phyloP scores from a whole-genome alignment of 1,140 invertebrate species.

The Plutomurus gul region DNA sequence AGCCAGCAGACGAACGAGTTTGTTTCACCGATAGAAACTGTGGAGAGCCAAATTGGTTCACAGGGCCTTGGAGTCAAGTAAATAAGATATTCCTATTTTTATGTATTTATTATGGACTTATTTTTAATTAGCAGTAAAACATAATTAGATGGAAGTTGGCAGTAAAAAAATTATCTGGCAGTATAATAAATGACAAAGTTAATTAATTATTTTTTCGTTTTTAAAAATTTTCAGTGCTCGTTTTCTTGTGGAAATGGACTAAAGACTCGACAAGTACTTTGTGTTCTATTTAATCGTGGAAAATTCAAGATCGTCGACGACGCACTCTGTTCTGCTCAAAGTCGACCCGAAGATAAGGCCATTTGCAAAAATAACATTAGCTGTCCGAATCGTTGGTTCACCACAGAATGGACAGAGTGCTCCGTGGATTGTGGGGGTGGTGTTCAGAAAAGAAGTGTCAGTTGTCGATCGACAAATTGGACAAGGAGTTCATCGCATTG shows the following conservation, averaged over 20 bases:
- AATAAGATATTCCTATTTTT: slow-evolving; percentile 2
- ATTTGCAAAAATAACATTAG: slow-evolving; percentile 54
- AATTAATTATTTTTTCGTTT: background rate
- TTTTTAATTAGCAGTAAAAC: too few relatives aligned
- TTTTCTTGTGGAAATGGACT: slow-evolving; percentile 60
- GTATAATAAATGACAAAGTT: background rate
- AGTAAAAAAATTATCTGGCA: too few relatives aligned
- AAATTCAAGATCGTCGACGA: slow-evolving; percentile 56
- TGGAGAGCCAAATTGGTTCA: slow-evolving; percentile 68
- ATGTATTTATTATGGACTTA: background rate
- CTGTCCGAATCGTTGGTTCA: slow-evolving; percentile 57
- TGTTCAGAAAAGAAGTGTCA: slow-evolving; percentile 65
- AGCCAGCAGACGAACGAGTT: slow-evolving; percentile 64
- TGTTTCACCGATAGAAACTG: slow-evolving; percentile 68
- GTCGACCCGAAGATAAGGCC: slow-evolving; percentile 54
- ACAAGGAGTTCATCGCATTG: slow-evolving; percentile 63
- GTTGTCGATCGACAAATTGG: slow-evolving; percentile 61
- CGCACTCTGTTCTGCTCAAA: slow-evolving; percentile 54
- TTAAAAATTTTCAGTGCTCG: slow-evolving; percentile 60
- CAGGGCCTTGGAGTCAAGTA: slow-evolving; percentile 69
- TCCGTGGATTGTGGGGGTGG: slow-evolving; percentile 67
- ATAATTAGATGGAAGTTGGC: too few relatives aligned
- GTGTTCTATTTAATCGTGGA: slow-evolving; percentile 56
- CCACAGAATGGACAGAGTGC: slow-evolving; percentile 61
- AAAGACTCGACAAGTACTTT: slow-evolving; percentile 57